Conservation (phyloP, 2,797 vertebrate species). For the Hemibagrus guttatus region DNA sequence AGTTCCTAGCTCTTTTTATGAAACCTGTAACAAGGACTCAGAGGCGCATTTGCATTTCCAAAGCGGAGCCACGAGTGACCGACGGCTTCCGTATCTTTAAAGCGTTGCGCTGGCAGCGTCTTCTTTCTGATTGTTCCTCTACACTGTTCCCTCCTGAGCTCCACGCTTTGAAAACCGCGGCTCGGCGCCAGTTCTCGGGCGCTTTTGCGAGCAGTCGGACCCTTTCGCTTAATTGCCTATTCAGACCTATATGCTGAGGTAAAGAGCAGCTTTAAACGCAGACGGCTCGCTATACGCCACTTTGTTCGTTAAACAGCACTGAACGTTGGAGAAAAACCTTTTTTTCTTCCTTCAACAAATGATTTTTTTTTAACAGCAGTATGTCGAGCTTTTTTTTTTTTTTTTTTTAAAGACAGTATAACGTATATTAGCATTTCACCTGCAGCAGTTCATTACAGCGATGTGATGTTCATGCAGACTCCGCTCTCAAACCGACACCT, state of each 20-base stretch:
- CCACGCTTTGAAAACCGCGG: not conserved
- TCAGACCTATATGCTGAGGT: not conserved
- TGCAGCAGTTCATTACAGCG: not conserved
- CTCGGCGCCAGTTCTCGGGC: not conserved
- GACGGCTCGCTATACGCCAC: not conserved
- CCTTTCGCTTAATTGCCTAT: not conserved
- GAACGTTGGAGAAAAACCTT: not conserved
- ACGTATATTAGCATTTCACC: not conserved
- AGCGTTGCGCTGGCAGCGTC: not conserved
- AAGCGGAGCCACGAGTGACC: not conserved
- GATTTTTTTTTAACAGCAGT: not conserved
- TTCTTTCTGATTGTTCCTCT: conserved; percentile 3
- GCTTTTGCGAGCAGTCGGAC: not conserved
- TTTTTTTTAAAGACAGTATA: no score
- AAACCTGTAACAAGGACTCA: not conserved
- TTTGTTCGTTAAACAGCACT: not conserved
- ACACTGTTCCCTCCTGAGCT: not conserved
- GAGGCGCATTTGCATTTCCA: conserved; percentile 18
- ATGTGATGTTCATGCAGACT: not conserved
- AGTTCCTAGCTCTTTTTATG: not conserved
- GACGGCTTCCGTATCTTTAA: not conserved
- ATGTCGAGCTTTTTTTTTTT: no score
- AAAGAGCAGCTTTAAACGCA: not conserved
- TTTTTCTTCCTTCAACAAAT: not conserved
- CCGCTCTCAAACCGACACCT: not conserved